phyloP scores from a whole-genome alignment of 2,113 vertebrate species.

The Desmodus rotundus region DNA sequence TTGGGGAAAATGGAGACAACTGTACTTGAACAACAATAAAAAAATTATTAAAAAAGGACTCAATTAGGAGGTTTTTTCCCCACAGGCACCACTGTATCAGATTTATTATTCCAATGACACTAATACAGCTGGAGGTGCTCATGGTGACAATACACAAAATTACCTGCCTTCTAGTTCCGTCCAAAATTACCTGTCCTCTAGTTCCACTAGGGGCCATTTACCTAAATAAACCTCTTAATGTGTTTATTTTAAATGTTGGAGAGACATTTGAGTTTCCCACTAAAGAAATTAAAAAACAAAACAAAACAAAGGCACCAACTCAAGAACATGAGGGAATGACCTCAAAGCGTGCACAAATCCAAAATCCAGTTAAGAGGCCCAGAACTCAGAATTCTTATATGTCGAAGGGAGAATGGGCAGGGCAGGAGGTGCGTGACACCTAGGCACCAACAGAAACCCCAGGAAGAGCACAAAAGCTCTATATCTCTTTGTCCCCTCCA shows the following conservation, averaged over 20 bases:
- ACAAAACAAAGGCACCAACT: neutral
- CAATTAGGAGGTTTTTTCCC: neutral
- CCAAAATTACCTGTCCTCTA: neutral
- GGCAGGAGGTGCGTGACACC: neutral
- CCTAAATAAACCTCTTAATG: neutral
- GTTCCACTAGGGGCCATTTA: neutral
- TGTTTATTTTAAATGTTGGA: neutral
- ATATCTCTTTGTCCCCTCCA: neutral
- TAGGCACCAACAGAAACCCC: neutral
- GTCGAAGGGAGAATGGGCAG: neutral
- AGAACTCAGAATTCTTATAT: neutral
- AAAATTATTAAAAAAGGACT: neutral
- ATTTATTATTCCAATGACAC: constrained; percentile 79
- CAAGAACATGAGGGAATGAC: neutral
- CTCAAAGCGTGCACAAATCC: neutral
- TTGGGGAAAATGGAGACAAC: too few species aligned
- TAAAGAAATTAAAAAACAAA: neutral
- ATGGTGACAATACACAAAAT: constrained; percentile 47
- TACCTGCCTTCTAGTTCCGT: constrained; percentile 5
- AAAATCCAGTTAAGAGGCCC: neutral
- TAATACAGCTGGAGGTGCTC: constrained; percentile 72
- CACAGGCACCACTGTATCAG: constrained; percentile 40
- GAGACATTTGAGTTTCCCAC: neutral
- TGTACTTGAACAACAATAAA: too few species aligned
- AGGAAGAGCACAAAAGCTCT: neutral